Evolutionary conservation across 1,140 invertebrate species (phyloP).

Genomic region (Latrodectus geometricus): DNA sequence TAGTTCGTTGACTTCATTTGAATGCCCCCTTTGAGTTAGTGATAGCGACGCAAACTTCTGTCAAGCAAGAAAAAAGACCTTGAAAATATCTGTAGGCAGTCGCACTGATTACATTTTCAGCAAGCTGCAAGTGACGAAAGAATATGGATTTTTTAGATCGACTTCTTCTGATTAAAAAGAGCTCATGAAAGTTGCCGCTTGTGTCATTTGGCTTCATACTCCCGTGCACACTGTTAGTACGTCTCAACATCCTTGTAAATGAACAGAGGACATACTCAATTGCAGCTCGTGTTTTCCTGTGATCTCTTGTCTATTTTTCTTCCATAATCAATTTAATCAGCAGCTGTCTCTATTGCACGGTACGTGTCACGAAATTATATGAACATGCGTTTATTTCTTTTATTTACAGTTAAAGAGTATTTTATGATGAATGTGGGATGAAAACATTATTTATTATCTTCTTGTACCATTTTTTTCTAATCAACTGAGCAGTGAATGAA

Average conservation of each 20-base stretch:
- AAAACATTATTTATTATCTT: too few relatives aligned
- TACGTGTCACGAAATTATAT: too few relatives aligned
- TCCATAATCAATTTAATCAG: too few relatives aligned
- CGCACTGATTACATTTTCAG: background rate
- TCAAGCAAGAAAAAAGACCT: background rate
- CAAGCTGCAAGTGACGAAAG: background rate
- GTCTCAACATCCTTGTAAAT: background rate
- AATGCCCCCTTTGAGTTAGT: background rate
- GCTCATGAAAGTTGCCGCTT: background rate
- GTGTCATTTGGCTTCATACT: background rate
- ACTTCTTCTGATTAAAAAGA: background rate
- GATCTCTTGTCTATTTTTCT: too few relatives aligned
- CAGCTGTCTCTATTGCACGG: too few relatives aligned
- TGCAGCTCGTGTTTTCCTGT: too few relatives aligned
- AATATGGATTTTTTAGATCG: background rate
- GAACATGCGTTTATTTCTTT: too few relatives aligned
- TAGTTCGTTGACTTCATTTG: constrained; percentile 20
- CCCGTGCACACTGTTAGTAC: background rate
- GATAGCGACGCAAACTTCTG: background rate
- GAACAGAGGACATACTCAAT: background rate
- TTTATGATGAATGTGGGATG: too few relatives aligned
- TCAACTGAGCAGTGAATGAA: too few relatives aligned
- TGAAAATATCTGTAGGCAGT: background rate
- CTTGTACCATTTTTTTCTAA: too few relatives aligned
- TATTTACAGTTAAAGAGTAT: too few relatives aligned